Evolutionary conservation across 2,797 vertebrate species (phyloP).

Genomic region (Danio tinwini): DNA sequence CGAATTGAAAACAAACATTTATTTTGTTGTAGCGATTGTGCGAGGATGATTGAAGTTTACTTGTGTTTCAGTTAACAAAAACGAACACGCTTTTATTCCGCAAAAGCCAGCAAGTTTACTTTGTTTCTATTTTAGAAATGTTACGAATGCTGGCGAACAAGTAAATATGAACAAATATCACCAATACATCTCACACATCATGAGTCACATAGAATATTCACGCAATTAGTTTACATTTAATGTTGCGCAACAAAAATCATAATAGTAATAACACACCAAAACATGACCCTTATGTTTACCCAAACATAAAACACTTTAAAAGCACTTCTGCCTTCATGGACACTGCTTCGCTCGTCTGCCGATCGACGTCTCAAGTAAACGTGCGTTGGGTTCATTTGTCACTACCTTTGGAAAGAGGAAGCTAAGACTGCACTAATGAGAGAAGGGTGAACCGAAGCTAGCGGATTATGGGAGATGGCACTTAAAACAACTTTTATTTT

Average conservation of each 20-base stretch:
- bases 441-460: slow-evolving; percentile 17
- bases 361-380: slow-evolving; percentile 28
- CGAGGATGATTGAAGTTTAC: neutral
- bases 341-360: slow-evolving; percentile 17
- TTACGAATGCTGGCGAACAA: slow-evolving; percentile 16
- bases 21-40: neutral
- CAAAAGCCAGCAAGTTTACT: slow-evolving; percentile 11
- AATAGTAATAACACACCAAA: no score
- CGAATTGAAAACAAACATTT: neutral
- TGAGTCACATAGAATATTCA: neutral
- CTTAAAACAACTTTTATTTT: slow-evolving; percentile 52
- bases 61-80: neutral
- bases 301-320: neutral
- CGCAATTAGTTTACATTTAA: neutral
- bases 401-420: slow-evolving; percentile 6
- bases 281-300: no score
- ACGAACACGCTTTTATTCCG: neutral
- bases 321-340: slow-evolving; percentile 10
- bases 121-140: neutral
- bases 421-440: slow-evolving; percentile 44
- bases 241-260: neutral
- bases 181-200: neutral
- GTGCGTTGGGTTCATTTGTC: slow-evolving; percentile 2
- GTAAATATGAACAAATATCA: neutral
- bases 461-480: slow-evolving; percentile 46